These are phyloP conservation scores for Tinamus major DNA, from an alignment of 2,797 vertebrate genomes.

Conservation along the genomic window DNA sequence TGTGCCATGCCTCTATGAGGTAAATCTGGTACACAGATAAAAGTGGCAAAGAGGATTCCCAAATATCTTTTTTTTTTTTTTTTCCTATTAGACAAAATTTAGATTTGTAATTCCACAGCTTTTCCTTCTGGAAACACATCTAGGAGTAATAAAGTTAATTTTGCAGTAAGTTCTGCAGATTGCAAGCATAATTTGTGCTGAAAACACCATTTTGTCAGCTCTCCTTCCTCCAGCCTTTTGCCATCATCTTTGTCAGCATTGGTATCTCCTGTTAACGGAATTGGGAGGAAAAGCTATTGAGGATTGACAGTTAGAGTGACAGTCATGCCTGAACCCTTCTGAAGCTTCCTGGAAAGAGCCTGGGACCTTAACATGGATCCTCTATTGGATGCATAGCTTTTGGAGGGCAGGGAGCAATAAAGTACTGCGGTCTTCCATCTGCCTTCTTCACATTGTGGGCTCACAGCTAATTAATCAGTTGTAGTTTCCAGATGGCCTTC, in stretches of 20 bases:
- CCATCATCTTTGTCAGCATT: neutral
- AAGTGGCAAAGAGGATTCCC: neutral
- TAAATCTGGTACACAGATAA: neutral
- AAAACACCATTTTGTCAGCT: neutral
- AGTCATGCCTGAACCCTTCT: neutral
- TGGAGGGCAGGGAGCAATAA: neutral
- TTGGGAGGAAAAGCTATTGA: neutral
- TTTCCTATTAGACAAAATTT: neutral
- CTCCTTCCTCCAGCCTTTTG: neutral
- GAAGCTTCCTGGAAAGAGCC: neutral
- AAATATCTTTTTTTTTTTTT: neutral
- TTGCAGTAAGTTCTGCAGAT: neutral
- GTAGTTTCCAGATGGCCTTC: conserved; percentile 59
- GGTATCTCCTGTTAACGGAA: neutral
- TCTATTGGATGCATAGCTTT: neutral
- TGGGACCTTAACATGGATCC: rapidly evolving
- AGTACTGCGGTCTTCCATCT: conserved; percentile 26
- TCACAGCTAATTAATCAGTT: conserved; percentile 51
- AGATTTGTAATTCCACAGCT: neutral
- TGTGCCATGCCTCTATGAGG: neutral
- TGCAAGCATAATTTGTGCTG: neutral
- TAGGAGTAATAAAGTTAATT: neutral
- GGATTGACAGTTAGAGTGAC: neutral
- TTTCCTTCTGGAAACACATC: neutral
- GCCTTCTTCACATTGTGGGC: neutral